Percentiles rank a stretch among this genome's conserved stretches.
Evolutionary conservation across 2,797 vertebrate genomes (phyloP).

Genomic region (Gadopsis bispinosus): DNA sequence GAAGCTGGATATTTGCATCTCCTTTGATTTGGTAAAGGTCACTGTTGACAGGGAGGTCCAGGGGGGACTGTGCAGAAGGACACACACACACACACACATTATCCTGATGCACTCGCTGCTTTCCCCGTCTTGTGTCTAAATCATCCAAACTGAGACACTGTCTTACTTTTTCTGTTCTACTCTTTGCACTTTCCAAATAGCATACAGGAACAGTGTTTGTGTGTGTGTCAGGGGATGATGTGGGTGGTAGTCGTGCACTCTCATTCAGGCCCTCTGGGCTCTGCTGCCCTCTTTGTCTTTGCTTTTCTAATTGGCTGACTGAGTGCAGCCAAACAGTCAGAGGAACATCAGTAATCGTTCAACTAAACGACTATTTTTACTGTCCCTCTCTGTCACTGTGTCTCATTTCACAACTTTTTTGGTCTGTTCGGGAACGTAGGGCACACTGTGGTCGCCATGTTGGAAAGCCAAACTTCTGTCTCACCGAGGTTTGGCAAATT

Average conservation of each 20-base stretch:
- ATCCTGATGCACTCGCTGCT: conserved; percentile 23
- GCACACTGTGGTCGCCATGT: not conserved
- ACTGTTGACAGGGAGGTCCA: conserved; percentile 69
- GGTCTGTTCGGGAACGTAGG: not conserved
- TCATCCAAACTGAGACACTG: conserved; percentile 33
- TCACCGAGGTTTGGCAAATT: not conserved
- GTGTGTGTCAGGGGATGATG: conserved; percentile 25
- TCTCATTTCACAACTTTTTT: conserved; percentile 12
- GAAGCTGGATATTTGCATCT: conserved; percentile 78
- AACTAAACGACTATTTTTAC: conserved; percentile 35
- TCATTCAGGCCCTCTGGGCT: conserved; percentile 62
- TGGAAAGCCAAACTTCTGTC: not conserved
- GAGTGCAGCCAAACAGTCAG: conserved; percentile 56
- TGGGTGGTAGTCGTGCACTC: conserved; percentile 34
- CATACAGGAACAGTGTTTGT: not conserved
- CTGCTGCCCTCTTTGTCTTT: conserved; percentile 75
- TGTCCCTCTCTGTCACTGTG: not conserved
- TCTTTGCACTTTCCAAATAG: conserved; percentile 15
- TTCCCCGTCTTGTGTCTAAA: conserved; percentile 16
- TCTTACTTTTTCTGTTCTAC: not conserved
- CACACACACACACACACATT: conserved; percentile 9
- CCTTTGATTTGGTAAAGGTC: conserved; percentile 80
- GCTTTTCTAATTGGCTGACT: conserved; percentile 68
- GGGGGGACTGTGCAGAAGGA: conserved; percentile 30
- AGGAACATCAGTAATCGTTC: conserved; percentile 55